A percentile compares a stretch with the other conserved stretches of the same genome.
These are phyloP conservation scores for Cryptotis parvus DNA, from an alignment of 2,113 vertebrate genomes.

Conservation along the genomic window DNA sequence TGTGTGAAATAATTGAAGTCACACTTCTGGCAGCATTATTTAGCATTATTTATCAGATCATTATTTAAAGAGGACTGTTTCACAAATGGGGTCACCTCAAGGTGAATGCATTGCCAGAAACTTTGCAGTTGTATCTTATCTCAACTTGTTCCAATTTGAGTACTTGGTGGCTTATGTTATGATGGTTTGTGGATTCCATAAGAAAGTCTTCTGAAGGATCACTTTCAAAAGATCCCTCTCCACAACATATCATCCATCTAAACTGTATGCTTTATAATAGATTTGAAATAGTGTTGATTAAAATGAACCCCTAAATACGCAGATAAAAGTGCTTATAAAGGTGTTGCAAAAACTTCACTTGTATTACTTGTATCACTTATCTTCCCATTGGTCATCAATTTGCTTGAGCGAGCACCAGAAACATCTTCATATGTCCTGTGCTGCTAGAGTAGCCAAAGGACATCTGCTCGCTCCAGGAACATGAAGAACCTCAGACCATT, in stretches of 20 bases:
- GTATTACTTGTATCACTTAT: too few relatives aligned
- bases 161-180: not conserved
- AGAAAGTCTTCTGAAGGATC: not conserved
- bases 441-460: too few relatives aligned
- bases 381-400: too few relatives aligned
- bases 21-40: constrained; percentile 12
- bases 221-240: not conserved
- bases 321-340: not conserved
- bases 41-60: too few relatives aligned
- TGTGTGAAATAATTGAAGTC: not conserved
- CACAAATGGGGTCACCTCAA: not conserved
- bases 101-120: not conserved
- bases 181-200: not conserved
- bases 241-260: not conserved
- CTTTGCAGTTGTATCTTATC: not conserved
- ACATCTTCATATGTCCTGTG: too few relatives aligned
- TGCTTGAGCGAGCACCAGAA: too few relatives aligned
- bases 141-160: not conserved
- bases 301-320: not conserved
- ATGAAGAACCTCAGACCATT: too few relatives aligned
- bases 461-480: too few relatives aligned
- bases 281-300: not conserved
- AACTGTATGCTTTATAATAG: not conserved
- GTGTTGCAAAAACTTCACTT: not conserved
- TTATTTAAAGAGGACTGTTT: not conserved